Conservation (phyloP, 2,113 vertebrate species). For the Rousettus leschenaultii region DNA sequence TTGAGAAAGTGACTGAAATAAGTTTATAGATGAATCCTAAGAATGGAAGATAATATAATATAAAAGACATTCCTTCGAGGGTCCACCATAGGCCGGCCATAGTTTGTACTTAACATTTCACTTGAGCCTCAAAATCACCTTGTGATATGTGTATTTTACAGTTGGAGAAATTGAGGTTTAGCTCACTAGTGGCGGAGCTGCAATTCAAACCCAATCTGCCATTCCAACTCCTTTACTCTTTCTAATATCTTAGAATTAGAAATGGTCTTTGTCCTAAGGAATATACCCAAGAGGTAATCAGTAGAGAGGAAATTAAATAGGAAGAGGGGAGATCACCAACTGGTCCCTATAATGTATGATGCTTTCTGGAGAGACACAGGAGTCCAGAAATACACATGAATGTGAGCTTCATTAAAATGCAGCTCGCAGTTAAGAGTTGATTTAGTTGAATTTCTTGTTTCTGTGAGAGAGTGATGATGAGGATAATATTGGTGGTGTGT, state of each 20-base stretch:
- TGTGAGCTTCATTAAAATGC: conserved; percentile 21
- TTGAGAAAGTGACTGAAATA: not conserved
- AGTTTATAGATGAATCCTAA: not conserved
- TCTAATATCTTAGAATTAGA: not conserved
- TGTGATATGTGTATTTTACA: not conserved
- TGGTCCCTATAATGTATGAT: not conserved
- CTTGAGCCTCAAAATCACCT: not conserved
- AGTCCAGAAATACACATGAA: not conserved
- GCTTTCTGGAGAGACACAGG: not conserved
- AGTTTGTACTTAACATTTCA: not conserved
- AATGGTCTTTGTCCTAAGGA: not conserved
- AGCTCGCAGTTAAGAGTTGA: not conserved
- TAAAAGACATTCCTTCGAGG: not conserved
- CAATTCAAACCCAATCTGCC: not conserved
- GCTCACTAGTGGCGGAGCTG: not conserved
- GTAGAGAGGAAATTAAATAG: not conserved
- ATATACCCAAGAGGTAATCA: not conserved
- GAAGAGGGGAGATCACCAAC: not conserved
- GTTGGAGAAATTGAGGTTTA: not conserved
- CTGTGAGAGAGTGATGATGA: conserved; percentile 37
- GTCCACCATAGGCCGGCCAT: not conserved
- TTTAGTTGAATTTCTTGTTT: conserved; percentile 58
- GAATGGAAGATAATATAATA: not conserved
- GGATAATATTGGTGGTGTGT: not conserved
- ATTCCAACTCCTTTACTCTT: not conserved